Evolutionary conservation across 2,888 invertebrate genomes (phyloP).

Genomic region (Mimachlamys varia): DNA sequence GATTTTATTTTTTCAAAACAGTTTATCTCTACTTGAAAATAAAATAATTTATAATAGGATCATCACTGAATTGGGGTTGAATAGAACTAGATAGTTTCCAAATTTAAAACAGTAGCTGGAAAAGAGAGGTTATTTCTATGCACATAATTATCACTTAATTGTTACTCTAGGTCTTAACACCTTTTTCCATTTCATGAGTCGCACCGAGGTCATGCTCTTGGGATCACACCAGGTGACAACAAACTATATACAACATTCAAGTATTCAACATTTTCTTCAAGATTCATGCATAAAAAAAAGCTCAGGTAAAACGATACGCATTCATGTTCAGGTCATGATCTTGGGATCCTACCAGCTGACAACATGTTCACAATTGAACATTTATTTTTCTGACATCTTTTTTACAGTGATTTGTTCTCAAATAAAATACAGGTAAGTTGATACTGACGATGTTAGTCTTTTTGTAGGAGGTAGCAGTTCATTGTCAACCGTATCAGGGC

Average conservation of each 20-base stretch:
- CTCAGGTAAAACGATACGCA: neutral
- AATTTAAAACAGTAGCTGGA: neutral
- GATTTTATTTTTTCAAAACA: no score
- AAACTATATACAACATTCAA: neutral
- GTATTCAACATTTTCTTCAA: neutral
- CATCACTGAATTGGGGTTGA: no score
- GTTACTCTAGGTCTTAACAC: neutral
- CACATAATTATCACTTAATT: constrained; percentile 5
- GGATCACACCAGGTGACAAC: constrained; percentile 18
- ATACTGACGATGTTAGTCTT: constrained; percentile 28
- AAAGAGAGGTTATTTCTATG: constrained; percentile 14
- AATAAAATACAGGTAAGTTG: constrained; percentile 27
- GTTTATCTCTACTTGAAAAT: no score
- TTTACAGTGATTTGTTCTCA: constrained; percentile 27
- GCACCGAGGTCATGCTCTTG: neutral
- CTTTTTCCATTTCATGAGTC: neutral
- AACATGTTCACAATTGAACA: constrained; percentile 32
- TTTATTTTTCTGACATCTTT: constrained; percentile 36
- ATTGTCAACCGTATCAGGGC: constrained; percentile 10
- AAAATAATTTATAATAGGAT: no score
- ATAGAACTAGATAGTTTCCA: neutral
- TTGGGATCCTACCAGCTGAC: constrained; percentile 7
- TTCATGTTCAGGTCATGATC: constrained; percentile 9
- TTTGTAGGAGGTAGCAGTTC: constrained; percentile 13
- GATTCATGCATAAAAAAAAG: neutral